Percentiles rank a stretch among this genome's conserved stretches.
Evolutionary conservation across 2,113 vertebrate genomes (phyloP).

Genomic region (Microtus oregoni): DNA sequence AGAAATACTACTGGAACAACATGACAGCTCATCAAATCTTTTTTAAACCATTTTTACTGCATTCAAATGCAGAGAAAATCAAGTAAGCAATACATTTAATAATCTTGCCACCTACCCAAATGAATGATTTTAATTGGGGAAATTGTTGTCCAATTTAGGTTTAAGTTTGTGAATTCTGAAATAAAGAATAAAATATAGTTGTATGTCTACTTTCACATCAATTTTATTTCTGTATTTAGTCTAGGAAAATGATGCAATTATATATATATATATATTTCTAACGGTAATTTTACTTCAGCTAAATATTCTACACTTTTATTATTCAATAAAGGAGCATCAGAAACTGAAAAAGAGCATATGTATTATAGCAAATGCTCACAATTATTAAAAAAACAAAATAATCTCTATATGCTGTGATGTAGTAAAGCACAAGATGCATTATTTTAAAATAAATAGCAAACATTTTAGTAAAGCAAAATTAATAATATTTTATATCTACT

Average conservation of each 20-base stretch:
- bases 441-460: not conserved
- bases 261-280: not conserved
- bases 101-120: not conserved
- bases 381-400: not conserved
- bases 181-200: not conserved
- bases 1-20: not conserved
- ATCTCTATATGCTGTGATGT: not conserved
- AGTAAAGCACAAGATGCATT: not conserved
- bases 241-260: not conserved
- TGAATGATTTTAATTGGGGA: not conserved
- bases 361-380: not conserved
- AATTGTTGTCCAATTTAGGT: not conserved
- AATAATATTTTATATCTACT: not conserved
- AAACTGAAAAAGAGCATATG: not conserved
- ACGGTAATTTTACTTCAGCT: not conserved
- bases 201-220: not conserved
- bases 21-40: not conserved
- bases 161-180: not conserved
- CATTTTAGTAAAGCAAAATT: not conserved
- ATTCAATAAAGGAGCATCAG: not conserved
- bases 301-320: not conserved
- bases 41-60: not conserved
- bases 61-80: constrained; percentile 8
- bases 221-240: not conserved
- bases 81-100: not conserved